These are phyloP conservation scores for Gymnopithys bicolor DNA, from an alignment of 2,797 vertebrate species.

Conservation along the genomic window DNA sequence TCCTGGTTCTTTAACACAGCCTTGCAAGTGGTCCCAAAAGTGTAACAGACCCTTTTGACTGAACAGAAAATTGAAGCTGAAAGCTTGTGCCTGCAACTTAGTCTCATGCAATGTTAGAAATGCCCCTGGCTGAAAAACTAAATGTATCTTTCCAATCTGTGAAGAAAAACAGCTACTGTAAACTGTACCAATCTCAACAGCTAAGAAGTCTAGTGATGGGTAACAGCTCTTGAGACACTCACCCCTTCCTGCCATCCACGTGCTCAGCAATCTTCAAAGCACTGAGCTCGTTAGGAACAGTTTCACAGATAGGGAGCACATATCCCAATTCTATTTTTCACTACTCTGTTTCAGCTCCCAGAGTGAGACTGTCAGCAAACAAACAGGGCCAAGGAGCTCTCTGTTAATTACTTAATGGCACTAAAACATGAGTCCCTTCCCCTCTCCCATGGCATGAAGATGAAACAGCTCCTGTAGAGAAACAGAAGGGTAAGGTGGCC, in stretches of 20 bases:
- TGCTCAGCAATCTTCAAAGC: not conserved
- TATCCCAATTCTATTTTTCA: not conserved
- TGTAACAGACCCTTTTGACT: fast-evolving
- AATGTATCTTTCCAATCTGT: not conserved
- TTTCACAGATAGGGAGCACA: not conserved
- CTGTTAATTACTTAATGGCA: not conserved
- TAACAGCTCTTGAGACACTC: not conserved
- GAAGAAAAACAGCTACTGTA: not conserved
- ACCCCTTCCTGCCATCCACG: fast-evolving
- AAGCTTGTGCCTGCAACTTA: not conserved
- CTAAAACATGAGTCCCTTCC: not conserved
- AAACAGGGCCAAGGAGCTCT: not conserved
- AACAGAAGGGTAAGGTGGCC: not conserved
- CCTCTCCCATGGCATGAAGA: not conserved
- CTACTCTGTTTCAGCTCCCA: not conserved
- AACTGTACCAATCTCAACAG: not conserved
- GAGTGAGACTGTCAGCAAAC: not conserved
- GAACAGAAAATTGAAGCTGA: not conserved
- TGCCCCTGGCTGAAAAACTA: not conserved
- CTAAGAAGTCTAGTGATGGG: not conserved
- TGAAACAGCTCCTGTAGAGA: not conserved
- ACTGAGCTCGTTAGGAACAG: not conserved
- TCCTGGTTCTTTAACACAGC: not conserved
- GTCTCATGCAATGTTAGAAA: not conserved
- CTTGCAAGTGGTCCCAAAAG: not conserved